Evolutionary conservation across 2,113 vertebrate species (phyloP).

Genomic region (Boleophthalmus pectinirostris): DNA sequence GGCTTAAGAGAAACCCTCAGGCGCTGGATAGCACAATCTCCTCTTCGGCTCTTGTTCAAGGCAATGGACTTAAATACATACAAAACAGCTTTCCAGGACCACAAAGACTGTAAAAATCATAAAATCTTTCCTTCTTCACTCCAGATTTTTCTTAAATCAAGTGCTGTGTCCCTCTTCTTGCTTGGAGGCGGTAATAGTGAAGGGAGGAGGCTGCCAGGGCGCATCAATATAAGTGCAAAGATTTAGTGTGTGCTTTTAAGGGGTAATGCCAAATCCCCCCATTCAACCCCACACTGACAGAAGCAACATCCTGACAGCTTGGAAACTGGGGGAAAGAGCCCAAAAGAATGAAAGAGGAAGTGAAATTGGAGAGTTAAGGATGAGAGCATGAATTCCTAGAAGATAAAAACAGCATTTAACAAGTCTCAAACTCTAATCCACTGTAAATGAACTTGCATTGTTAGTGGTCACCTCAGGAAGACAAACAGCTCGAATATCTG

Average conservation of each 20-base stretch:
- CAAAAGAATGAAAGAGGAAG: conserved; percentile 16
- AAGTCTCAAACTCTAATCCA: conserved; percentile 40
- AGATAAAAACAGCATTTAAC: conserved; percentile 45
- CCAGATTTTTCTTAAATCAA: conserved; percentile 47
- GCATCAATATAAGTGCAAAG: conserved; percentile 70
- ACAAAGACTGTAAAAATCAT: conserved; percentile 73
- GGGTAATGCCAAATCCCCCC: conserved; percentile 69
- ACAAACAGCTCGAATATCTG: too few species aligned
- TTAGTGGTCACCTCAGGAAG: neutral
- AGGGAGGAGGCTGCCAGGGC: conserved; percentile 53
- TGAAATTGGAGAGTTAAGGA: conserved; percentile 31
- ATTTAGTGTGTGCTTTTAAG: conserved; percentile 64
- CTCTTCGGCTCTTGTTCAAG: conserved; percentile 58
- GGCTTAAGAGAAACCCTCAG: conserved; percentile 68
- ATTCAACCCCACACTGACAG: conserved; percentile 65
- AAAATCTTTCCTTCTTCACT: conserved; percentile 68
- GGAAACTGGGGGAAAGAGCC: conserved; percentile 37
- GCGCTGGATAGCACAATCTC: conserved; percentile 69
- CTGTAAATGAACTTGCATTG: conserved; percentile 27
- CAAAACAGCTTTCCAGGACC: conserved; percentile 63
- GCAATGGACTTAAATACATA: conserved; percentile 69
- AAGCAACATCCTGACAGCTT: conserved; percentile 73
- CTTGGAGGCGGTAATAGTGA: conserved; percentile 59
- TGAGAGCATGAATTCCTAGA: conserved; percentile 43
- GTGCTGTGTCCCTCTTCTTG: conserved; percentile 51